Percentiles rank a stretch among this genome's conserved stretches.
Conservation (phyloP, 1,140 invertebrate species). For the Stratiolaelaps scimitus region DNA sequence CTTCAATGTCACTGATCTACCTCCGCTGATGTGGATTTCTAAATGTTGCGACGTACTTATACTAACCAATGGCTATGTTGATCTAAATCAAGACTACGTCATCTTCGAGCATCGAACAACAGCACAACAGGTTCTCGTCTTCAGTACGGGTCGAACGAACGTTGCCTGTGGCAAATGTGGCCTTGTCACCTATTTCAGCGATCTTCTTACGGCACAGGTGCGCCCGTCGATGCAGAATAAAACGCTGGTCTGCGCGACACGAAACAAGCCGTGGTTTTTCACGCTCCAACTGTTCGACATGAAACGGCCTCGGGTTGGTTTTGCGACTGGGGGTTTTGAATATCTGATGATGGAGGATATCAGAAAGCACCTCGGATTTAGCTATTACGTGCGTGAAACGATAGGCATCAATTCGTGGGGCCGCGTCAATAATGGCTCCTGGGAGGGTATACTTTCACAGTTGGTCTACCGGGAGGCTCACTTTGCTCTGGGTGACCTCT, state of each 20-base stretch:
- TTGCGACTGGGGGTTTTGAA: neutral
- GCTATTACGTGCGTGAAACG: neutral
- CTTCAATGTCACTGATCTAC: neutral
- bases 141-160: neutral
- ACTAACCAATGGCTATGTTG: neutral
- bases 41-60: neutral
- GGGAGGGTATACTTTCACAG: neutral
- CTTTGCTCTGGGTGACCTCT: neutral
- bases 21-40: neutral
- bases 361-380: neutral
- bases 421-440: neutral
- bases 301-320: neutral
- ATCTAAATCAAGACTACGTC: neutral
- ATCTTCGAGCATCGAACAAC: neutral
- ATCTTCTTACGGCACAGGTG: neutral
- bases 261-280: neutral
- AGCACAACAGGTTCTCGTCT: neutral
- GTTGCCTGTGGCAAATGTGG: constrained; percentile 2
- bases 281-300: neutral
- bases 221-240: neutral
- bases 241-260: neutral
- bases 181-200: neutral
- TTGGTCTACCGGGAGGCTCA: neutral
- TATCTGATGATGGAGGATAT: constrained; percentile 9
- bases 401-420: neutral